Evolutionary conservation across 2,888 invertebrate genomes (phyloP), one percentile per base, ranked within the genome.

Genomic region (Dendrolimus houi): DNA sequence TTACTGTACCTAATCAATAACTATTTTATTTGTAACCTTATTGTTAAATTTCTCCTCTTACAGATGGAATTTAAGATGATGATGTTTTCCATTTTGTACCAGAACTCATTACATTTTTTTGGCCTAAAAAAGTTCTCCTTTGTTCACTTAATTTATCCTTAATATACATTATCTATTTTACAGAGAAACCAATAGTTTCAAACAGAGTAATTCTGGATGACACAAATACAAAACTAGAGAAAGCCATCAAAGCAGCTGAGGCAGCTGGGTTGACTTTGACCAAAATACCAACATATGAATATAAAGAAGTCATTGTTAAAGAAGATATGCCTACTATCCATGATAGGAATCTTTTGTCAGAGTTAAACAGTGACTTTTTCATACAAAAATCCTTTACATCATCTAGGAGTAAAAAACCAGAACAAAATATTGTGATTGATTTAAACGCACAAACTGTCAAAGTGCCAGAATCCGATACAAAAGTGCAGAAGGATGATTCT

Each of bases 401-500:
- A 0, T 91, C 92, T 47, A 88, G 84, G 64, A 92, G 81, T 65
- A 93, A 94, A 63, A 94, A 93, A 65, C 90, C 93, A 52, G 86
- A 92, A 6, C 93, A 93, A 65, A 94, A 93, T 73, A 95, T 95
- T 65, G 93, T 95, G 0, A 95, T 95, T 61, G 95, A 96, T 72
- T 91, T 95, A 57, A 92, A 93, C 65, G 91, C 93, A 1, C 93
- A 95, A 68, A 95, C 94, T 29, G 94, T 95, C 55, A 93, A 92
- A 65, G 85, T 95, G 12, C 93, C 95, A 41, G 89, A 92, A 59
- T 74, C 92, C 1, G 91, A 92, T 56, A 81, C 86, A 6, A 84
- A 91, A 58, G 71, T 73, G 3, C 69, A 79, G 7, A 91, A 91
- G 69, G 92, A 87, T 68, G 93, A 94, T 65, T 92, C 92, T 56